Base-by-base conservation (phyloP, 2,113 vertebrate species). In the Entosphenus tridentatus region DNA sequence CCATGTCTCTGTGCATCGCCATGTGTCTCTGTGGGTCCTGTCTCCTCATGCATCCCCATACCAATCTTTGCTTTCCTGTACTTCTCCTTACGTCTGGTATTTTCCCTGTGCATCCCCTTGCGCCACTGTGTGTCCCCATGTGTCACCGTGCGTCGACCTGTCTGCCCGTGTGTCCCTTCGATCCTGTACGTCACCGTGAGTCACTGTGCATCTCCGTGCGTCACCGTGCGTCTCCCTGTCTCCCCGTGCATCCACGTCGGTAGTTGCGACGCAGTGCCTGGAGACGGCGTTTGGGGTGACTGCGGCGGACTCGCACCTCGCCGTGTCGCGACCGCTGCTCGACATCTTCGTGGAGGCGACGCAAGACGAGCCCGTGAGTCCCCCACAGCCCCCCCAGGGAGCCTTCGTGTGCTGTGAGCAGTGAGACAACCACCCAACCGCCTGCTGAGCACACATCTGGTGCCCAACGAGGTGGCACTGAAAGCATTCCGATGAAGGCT, bases 251-350 rank as follows among this genome's bases (percentile, higher is more conserved):
- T 17, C 16, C 16, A 17, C 10, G 62, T 65, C n/a, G 9, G 62
- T 21, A 98, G 93, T 98, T 67, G 90, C 93, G 13, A 85, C 90
- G 74, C 93, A 98, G 77, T 96, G 92, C 81, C 79, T 98, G 78
- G 93, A 98, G 77, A 96, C 90, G 0, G 90, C 90, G 0, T 98
- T 93, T 8, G 84, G 87, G 1, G 82, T 98, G 68, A 87, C 90
- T 0, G 74, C 82, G 13, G 88, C 91, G 1, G 89, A 96, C 75
- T 77, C 77, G 13, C 82, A 75, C 71, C 80, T 96, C 0, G 83
- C 86, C 0, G 79, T 96, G 14, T 77, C 81, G 11, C 74, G 86
- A 69, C 86, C 83, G 9, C 83, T 96, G 16, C 84, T 86, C 0
- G 88, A 95, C 71, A 84, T 96, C 71, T 96, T 98, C 7, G 77